phyloP scores from a whole-genome alignment of 1,140 invertebrate species.

The Conopomorpha cramerella region DNA sequence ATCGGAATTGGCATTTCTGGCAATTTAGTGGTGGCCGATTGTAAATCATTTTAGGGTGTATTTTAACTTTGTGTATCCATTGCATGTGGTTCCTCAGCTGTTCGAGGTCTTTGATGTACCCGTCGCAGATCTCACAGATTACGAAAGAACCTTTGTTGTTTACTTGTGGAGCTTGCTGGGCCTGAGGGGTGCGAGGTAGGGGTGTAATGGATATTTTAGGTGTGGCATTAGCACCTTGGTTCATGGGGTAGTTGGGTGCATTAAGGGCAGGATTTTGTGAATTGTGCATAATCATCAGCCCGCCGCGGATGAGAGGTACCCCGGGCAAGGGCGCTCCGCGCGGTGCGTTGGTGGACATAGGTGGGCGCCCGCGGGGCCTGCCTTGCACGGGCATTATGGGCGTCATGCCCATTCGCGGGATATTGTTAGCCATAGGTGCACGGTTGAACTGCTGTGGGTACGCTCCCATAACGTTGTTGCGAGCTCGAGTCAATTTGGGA shows the following conservation, averaged over 20 bases:
- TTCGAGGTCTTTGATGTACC: slow-evolving; percentile 92
- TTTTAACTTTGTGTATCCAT: slow-evolving; percentile 96
- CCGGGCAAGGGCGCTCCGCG: slow-evolving; percentile 32
- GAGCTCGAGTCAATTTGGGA: slow-evolving; percentile 65
- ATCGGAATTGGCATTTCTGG: slow-evolving; percentile 76
- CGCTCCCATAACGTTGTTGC: slow-evolving; percentile 38
- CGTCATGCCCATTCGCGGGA: slow-evolving; percentile 18
- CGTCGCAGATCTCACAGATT: slow-evolving; percentile 94
- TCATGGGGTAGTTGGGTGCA: slow-evolving; percentile 44
- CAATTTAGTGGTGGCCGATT: slow-evolving; percentile 93
- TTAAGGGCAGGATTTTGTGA: slow-evolving; percentile 34
- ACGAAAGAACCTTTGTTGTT: slow-evolving; percentile 73
- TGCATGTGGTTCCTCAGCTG: slow-evolving; percentile 94
- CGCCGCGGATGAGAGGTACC: slow-evolving; percentile 46
- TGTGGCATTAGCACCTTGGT: slow-evolving; percentile 28
- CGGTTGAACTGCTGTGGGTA: slow-evolving; percentile 37
- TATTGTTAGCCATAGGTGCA: slow-evolving; percentile 33
- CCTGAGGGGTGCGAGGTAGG: slow-evolving; percentile 70
- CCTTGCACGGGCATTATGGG: slow-evolving; percentile 29
- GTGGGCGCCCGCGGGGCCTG: slow-evolving; percentile 40
- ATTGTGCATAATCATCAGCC: slow-evolving; percentile 53
- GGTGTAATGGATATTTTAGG: slow-evolving; percentile 93
- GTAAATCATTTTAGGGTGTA: slow-evolving; percentile 96
- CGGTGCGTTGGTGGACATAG: slow-evolving; percentile 19
- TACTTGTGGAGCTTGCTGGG: slow-evolving; percentile 35